Conservation (phyloP, 2,888 invertebrate species). For the Chrysodeixis includens region DNA sequence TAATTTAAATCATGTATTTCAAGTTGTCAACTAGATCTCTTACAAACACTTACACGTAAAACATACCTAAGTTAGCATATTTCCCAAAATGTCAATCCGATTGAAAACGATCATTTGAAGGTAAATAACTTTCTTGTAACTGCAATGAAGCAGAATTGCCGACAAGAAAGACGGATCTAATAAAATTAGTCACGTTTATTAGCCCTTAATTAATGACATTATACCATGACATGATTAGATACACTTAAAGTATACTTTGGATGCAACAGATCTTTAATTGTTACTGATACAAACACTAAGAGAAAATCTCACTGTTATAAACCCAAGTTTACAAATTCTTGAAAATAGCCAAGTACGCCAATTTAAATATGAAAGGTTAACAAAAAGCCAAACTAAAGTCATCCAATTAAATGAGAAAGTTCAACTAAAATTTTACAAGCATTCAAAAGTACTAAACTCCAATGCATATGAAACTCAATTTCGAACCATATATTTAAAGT, state of each 20-base stretch:
- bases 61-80: too few relatives aligned
- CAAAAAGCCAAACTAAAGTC: conserved; percentile 32
- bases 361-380: conserved; percentile 33
- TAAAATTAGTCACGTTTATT: conserved; percentile 33
- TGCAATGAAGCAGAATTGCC: background rate
- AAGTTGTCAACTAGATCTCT: too few relatives aligned
- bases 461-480: conserved; percentile 29
- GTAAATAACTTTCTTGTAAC: background rate
- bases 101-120: too few relatives aligned
- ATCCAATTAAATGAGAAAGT: conserved; percentile 14
- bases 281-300: background rate
- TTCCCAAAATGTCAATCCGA: too few relatives aligned
- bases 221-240: conserved; percentile 21
- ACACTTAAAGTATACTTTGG: conserved; percentile 13
- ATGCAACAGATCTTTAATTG: too few relatives aligned
- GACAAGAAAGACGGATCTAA: conserved; percentile 10
- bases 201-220: background rate
- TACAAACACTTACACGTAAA: too few relatives aligned
- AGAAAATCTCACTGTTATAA: background rate
- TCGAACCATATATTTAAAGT: conserved; percentile 29
- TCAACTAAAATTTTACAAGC: conserved; percentile 15
- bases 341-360: conserved; percentile 20
- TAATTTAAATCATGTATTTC: too few relatives aligned
- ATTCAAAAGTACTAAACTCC: conserved; percentile 19
- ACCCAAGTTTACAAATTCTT: background rate